Evolutionary conservation across 2,888 invertebrate genomes (phyloP).

Genomic region (Abscondita cerata): DNA sequence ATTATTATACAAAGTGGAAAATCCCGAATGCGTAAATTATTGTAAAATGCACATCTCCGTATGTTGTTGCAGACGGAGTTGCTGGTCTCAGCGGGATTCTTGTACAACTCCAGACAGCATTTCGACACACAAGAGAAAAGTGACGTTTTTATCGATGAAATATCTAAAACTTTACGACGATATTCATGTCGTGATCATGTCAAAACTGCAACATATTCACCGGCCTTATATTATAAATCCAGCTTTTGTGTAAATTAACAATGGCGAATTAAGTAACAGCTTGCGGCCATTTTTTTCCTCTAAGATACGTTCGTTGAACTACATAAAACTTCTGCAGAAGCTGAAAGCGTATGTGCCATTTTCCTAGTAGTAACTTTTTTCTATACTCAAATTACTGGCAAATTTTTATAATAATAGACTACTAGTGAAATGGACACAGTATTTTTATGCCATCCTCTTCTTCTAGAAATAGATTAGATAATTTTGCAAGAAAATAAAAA

Average conservation of each 20-base stretch:
- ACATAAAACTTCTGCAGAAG: constrained; percentile 7
- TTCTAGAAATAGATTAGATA: not conserved
- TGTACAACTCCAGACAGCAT: constrained; percentile 28
- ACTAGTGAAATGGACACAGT: no score
- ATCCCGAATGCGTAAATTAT: no score
- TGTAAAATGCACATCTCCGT: constrained; percentile 16
- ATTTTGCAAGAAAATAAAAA: constrained; percentile 14
- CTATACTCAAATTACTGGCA: not conserved
- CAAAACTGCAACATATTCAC: constrained; percentile 30
- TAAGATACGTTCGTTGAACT: constrained; percentile 27
- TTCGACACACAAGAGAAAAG: constrained; percentile 35
- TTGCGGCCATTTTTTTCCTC: constrained; percentile 1
- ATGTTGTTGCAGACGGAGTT: constrained; percentile 26
- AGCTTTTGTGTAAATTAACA: constrained; percentile 27
- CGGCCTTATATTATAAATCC: constrained; percentile 20
- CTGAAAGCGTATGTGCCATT: constrained; percentile 20
- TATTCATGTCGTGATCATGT: constrained; percentile 31
- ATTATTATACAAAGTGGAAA: no score
- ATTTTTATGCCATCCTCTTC: no score
- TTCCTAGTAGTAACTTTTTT: constrained; percentile 25
- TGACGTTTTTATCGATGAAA: constrained; percentile 35
- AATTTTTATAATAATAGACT: no score
- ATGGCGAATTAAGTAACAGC: not conserved
- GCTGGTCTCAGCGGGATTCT: constrained; percentile 31
- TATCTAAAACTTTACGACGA: constrained; percentile 35